Conservation (phyloP, 2,888 invertebrate genomes). For the Keiferia lycopersicella region DNA sequence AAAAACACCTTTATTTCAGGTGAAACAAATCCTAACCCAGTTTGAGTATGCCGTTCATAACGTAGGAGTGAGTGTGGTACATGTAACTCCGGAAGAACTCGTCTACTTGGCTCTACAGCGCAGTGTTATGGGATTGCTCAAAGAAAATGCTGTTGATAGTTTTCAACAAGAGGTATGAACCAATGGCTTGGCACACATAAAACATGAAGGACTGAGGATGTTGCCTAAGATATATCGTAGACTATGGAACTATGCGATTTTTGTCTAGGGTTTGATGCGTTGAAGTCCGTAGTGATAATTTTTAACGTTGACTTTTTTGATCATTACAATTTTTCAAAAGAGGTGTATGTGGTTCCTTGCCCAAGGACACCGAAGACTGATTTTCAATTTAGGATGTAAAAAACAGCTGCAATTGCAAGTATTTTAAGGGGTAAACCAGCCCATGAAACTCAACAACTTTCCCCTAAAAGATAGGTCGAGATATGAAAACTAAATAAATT, state of each 20-base stretch:
- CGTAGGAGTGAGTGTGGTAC: conserved; percentile 37
- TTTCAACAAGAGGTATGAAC: conserved; percentile 60
- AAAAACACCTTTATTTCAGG: conserved; percentile 44
- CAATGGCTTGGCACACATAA: too few relatives aligned
- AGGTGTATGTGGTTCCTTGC: too few relatives aligned
- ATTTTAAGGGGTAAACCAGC: too few relatives aligned
- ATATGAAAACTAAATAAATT: too few relatives aligned
- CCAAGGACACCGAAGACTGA: too few relatives aligned
- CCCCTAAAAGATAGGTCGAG: too few relatives aligned
- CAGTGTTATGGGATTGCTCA: conserved; percentile 55
- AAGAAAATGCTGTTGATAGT: conserved; percentile 53
- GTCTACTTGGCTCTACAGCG: conserved; percentile 60
- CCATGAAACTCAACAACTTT: too few relatives aligned
- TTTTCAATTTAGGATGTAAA: too few relatives aligned
- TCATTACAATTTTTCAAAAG: too few relatives aligned
- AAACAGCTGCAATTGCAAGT: too few relatives aligned
- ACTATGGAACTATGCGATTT: neutral
- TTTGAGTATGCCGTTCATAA: conserved; percentile 62
- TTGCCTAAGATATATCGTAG: neutral
- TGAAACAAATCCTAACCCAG: conserved; percentile 66
- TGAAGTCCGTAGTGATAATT: too few relatives aligned
- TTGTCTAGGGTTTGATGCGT: neutral
- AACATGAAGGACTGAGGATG: neutral
- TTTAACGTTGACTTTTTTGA: too few relatives aligned
- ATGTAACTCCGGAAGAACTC: conserved; percentile 58